These are phyloP conservation scores for Chamaea fasciata DNA, from an alignment of 2,113 vertebrate genomes.

Conservation along the genomic window DNA sequence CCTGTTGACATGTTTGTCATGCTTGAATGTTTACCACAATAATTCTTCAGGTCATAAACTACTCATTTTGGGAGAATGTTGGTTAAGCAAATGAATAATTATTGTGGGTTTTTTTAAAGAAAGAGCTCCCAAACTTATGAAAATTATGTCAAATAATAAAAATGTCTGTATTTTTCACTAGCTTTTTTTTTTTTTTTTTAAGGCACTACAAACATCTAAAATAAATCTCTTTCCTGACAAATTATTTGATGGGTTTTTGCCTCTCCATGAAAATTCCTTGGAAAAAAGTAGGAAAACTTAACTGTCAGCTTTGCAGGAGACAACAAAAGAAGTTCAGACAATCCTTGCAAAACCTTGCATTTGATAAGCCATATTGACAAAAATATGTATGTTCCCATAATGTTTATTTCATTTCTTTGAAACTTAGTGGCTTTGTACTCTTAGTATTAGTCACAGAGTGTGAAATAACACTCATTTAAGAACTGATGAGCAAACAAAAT, in stretches of 20 bases:
- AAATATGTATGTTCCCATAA: not conserved
- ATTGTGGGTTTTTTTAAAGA: not conserved
- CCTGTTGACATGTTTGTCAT: not conserved
- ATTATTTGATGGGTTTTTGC: not conserved
- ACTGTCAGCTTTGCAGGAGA: not conserved
- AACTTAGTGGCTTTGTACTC: not conserved
- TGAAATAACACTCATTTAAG: slow-evolving; percentile 20
- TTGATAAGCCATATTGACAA: not conserved
- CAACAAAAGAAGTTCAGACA: not conserved
- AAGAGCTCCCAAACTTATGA: not conserved
- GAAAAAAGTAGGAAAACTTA: not conserved
- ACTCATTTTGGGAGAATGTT: not conserved
- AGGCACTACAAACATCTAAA: not conserved
- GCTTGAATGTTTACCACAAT: not conserved
- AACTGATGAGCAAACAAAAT: not conserved
- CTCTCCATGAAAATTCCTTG: not conserved
- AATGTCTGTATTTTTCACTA: not conserved
- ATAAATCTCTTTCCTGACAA: not conserved
- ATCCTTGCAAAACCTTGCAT: not conserved
- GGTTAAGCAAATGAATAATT: not conserved
- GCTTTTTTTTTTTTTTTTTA: not conserved
- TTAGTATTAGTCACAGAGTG: not conserved
- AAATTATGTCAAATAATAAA: not conserved
- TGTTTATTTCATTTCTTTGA: not conserved
- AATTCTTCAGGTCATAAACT: not conserved